These are phyloP conservation scores for Lithosia quadra DNA, from an alignment of 2,888 invertebrate genomes.

Conservation along the genomic window DNA sequence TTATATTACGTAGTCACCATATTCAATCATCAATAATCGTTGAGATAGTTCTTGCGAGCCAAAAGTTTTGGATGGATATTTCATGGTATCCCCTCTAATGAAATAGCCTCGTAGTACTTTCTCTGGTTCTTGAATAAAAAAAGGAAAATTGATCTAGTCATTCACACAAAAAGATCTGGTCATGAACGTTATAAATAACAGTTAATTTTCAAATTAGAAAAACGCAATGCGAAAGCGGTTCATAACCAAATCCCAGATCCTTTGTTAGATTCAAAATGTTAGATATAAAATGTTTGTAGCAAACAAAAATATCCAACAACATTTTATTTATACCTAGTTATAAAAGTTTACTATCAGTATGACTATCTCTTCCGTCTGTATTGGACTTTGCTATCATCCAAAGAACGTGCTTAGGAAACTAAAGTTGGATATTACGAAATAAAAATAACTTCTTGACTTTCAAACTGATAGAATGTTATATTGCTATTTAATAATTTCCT, in stretches of 20 bases:
- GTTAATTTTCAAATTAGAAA: background rate
- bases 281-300: background rate
- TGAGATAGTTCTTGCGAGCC: no score
- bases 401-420: conserved; percentile 63
- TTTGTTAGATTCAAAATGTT: background rate
- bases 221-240: background rate
- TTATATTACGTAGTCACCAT: background rate
- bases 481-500: conserved; percentile 31
- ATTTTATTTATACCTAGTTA: conserved; percentile 22
- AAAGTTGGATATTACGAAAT: conserved; percentile 49
- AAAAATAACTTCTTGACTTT: conserved; percentile 36
- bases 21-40: background rate
- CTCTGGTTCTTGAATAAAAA: no score
- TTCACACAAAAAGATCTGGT: no score
- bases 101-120: no score
- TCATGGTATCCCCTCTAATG: no score
- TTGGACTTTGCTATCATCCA: conserved; percentile 61
- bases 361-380: conserved; percentile 42
- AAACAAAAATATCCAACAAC: conserved; percentile 15
- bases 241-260: background rate
- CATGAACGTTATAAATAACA: background rate
- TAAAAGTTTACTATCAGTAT: conserved; percentile 39
- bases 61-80: background rate
- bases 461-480: conserved; percentile 29
- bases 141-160: no score